Conservation (phyloP, 2,888 invertebrate genomes). For the Isoperla grammatica region DNA sequence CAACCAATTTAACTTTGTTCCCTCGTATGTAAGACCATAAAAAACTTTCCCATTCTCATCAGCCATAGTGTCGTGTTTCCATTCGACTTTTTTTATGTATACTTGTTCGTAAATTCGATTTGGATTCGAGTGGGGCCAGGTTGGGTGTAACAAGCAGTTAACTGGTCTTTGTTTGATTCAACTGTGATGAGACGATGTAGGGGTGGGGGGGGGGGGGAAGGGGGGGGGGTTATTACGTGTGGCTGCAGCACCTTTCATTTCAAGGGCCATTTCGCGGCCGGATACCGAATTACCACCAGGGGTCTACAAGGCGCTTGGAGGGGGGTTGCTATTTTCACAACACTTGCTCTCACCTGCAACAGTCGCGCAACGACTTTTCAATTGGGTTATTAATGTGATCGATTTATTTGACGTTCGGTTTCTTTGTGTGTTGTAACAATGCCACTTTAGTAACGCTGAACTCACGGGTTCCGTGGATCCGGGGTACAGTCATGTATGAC, state of each 20-base stretch:
- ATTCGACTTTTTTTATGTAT: constrained; percentile 5
- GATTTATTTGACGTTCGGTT: too few species aligned
- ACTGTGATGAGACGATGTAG: constrained; percentile 1
- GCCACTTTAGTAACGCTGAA: neutral
- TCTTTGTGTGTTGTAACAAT: neutral
- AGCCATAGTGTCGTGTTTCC: neutral
- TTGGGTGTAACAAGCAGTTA: constrained; percentile 4
- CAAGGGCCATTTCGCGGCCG: constrained; percentile 12
- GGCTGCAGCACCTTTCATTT: neutral
- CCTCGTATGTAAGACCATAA: constrained; percentile 12
- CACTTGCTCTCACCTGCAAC: too few species aligned
- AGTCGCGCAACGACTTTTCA: too few species aligned
- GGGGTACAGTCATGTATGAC: too few species aligned
- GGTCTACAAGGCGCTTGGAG: neutral
- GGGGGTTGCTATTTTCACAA: too few species aligned
- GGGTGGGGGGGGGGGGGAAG: neutral
- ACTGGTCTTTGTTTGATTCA: constrained; percentile 9
- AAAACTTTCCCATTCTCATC: constrained; percentile 15
- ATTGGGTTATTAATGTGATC: too few species aligned
- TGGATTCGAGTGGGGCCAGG: neutral
- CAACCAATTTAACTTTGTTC: constrained; percentile 16
- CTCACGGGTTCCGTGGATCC: neutral
- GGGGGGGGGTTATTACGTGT: too few species aligned
- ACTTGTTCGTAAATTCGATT: constrained; percentile 15
- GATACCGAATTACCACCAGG: constrained; percentile 3